Evolutionary conservation across 2,888 invertebrate species (phyloP), one percentile per base, ranked within the genome.

Genomic region (Thera obeliscata): DNA sequence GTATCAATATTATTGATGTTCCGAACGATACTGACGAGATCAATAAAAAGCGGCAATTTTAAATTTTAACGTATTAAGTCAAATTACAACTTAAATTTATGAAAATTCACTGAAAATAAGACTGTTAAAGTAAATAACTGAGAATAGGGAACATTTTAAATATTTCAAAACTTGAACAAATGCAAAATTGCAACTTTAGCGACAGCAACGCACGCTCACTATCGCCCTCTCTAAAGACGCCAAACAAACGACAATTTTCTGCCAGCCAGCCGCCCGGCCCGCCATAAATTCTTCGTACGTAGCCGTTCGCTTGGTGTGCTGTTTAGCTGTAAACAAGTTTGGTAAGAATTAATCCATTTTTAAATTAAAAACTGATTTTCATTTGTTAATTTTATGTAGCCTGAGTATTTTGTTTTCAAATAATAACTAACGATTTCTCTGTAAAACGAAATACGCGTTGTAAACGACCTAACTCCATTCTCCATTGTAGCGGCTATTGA

Each of bases 161-260:
- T 46, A 9, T 5, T 46, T 9, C 6, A 2, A 7, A 2, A 8
- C 2, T 2, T 2, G 9, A 46, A 46, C 8, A 46, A 2, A 46
- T 9, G 1, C 2, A 46, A 46, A 9, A 9, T 9, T 2, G 3
- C 9, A 46, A 2, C 2, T 46, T 46, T 46, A 46, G 43, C 43
- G 43, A 46, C 33, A 38, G 22, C 4, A 56, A 56, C 12, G 12
- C 8, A 12, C 35, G 66, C 67, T 69, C 76, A 73, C 73, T 74
- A 80, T 89, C 92, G 92, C 92, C 92, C 92, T 89, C 93, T 93
- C 86, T 85, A 93, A 78, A 77, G 93, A 93, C 93, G 93, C 93
- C 88, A 85, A 81, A 80, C 76, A 80, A 84, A 83, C 82, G 64
- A 73, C 78, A 76, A 81, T 80, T 56, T 7, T 84, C 81, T 81